phyloP scores from a whole-genome alignment of 2,888 invertebrate genomes.

The Tachina lurida region DNA sequence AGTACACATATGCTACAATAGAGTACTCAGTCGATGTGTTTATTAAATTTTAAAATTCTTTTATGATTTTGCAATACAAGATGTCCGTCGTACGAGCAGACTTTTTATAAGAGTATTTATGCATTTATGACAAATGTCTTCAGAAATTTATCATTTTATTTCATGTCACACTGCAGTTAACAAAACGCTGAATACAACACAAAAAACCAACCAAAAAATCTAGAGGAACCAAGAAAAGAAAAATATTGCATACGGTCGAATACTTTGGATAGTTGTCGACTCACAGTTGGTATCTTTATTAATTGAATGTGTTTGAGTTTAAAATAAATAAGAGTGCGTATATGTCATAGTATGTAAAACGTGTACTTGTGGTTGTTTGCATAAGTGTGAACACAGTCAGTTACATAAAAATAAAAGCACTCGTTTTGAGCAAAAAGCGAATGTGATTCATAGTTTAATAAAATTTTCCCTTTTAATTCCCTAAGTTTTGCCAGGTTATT shows the following conservation, averaged over 20 bases:
- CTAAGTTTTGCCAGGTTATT: background rate
- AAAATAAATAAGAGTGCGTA: slow-evolving; percentile 57
- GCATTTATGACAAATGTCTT: slow-evolving; percentile 69
- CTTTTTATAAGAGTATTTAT: slow-evolving; percentile 52
- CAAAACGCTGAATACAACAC: slow-evolving; percentile 33
- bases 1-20: background rate
- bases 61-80: slow-evolving; percentile 59
- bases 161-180: slow-evolving; percentile 70
- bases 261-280: slow-evolving; percentile 66
- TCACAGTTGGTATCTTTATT: slow-evolving; percentile 72
- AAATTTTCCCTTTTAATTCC: background rate
- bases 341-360: slow-evolving; percentile 23
- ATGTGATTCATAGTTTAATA: too few relatives aligned
- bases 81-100: slow-evolving; percentile 36
- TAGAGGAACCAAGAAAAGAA: background rate
- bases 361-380: slow-evolving; percentile 36
- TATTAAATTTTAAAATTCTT: slow-evolving; percentile 53
- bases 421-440: background rate
- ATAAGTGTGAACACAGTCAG: slow-evolving; percentile 26
- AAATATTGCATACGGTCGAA: slow-evolving; percentile 48
- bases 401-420: slow-evolving; percentile 1
- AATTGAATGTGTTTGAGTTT: slow-evolving; percentile 68
- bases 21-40: slow-evolving; percentile 7
- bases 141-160: slow-evolving; percentile 70
- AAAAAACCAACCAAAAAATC: slow-evolving; percentile 4